phyloP scores from a whole-genome alignment of 2,113 vertebrate genomes.

The Sialia sialis region DNA sequence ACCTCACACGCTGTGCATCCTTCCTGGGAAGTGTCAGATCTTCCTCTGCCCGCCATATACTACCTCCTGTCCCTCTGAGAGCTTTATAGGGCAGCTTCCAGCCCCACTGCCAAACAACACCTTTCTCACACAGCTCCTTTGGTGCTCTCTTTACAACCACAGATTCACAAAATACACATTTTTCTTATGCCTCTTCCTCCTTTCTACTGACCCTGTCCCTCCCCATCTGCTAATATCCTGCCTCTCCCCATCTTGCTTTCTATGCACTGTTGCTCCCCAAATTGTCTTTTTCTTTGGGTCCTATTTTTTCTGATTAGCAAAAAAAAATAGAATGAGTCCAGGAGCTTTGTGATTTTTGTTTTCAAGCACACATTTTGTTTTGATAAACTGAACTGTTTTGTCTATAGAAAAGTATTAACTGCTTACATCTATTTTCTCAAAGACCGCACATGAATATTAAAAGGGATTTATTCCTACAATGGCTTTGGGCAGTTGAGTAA shows the following conservation, averaged over 20 bases:
- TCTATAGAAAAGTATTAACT: slow-evolving; percentile 73
- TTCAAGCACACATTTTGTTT: slow-evolving; percentile 67
- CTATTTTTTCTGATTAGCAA: background rate
- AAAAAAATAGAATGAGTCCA: background rate
- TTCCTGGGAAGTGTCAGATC: accelerated
- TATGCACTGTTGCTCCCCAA: background rate
- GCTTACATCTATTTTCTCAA: slow-evolving; percentile 75
- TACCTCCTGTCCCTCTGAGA: background rate
- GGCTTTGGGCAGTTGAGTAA: slow-evolving; percentile 69
- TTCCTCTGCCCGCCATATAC: background rate
- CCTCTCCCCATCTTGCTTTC: background rate
- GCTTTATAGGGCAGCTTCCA: background rate
- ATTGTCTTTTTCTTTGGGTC: background rate
- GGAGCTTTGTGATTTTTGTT: slow-evolving; percentile 32
- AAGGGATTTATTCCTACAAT: slow-evolving; percentile 72
- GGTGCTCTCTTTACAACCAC: background rate
- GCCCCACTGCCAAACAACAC: background rate
- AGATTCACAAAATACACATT: background rate
- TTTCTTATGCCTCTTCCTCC: background rate
- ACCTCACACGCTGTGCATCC: background rate
- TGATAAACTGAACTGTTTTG: slow-evolving; percentile 71
- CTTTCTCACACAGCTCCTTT: background rate
- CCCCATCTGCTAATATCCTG: background rate
- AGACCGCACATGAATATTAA: slow-evolving; percentile 75
- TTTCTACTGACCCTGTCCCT: background rate